Evolutionary conservation across 2,888 invertebrate species (phyloP).

Genomic region (Dusona sp.): DNA sequence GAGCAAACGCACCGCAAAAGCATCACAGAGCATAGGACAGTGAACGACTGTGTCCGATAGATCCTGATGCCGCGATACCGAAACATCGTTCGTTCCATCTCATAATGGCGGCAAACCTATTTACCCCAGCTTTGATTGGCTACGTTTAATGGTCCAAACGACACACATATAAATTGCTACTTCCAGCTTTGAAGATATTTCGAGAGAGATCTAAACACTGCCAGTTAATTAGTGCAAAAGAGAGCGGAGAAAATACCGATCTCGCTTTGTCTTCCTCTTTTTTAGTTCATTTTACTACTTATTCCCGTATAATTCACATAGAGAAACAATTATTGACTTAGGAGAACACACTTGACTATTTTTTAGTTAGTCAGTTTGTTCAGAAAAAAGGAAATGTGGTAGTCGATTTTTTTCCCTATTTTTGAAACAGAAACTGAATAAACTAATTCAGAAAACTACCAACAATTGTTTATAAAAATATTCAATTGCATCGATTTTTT

Average conservation of each 20-base stretch:
- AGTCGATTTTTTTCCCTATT: no score
- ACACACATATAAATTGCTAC: constrained; percentile 83
- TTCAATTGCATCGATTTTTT: background rate
- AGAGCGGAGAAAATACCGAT: constrained; percentile 8
- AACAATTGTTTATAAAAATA: background rate
- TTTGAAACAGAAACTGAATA: no score
- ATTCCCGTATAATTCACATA: background rate
- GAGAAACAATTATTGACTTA: constrained; percentile 11
- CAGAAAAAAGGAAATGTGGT: no score
- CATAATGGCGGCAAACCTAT: constrained; percentile 78
- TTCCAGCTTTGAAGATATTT: constrained; percentile 82
- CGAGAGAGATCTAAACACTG: constrained; percentile 71
- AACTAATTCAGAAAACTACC: background rate
- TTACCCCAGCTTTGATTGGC: constrained; percentile 84
- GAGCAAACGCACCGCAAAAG: constrained; percentile 66
- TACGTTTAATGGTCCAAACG: constrained; percentile 83
- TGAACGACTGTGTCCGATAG: constrained; percentile 82
- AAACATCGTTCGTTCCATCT: constrained; percentile 79
- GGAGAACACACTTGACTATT: constrained; percentile 50
- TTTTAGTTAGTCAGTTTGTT: constrained; percentile 3
- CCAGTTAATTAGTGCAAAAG: constrained; percentile 22
- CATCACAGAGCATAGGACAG: constrained; percentile 74
- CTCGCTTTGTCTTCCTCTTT: background rate
- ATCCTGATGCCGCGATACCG: constrained; percentile 79
- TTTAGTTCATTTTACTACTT: constrained; percentile 14